Conservation (phyloP, 2,797 vertebrate species). For the Aldrovandia affinis region DNA sequence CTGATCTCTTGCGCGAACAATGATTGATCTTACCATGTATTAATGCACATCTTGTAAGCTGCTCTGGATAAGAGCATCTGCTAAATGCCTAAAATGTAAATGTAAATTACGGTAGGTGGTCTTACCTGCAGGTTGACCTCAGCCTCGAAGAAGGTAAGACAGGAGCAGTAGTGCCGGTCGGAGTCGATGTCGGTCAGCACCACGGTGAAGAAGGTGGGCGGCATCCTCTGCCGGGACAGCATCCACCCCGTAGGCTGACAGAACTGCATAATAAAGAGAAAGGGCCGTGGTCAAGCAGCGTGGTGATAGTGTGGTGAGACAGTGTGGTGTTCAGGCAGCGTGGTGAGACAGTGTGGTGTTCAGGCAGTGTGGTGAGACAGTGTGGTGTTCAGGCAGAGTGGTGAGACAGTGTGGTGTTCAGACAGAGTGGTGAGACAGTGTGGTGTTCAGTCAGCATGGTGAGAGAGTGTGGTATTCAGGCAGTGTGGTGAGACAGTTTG, state of each 20-base stretch:
- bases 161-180: conserved; percentile 95
- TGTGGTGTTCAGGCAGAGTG: neutral
- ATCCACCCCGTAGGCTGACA: conserved; percentile 97
- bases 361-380: no score
- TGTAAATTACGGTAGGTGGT: no score
- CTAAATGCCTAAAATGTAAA: no score
- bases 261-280: conserved; percentile 78
- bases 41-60: no score
- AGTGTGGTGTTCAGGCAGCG: neutral
- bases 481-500: no score
- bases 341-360: neutral
- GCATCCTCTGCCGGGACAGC: conserved; percentile 87
- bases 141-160: conserved; percentile 94
- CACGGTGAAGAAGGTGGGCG: conserved; percentile 93
- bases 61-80: no score
- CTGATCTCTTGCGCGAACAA: no score
- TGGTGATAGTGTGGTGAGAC: neutral
- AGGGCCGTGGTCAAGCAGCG: neutral
- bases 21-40: no score
- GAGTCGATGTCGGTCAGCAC: conserved; percentile 98
- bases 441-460: conserved; percentile 13
- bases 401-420: neutral
- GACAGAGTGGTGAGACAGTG: no score
- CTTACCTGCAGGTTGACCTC: conserved; percentile 95
- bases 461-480: neutral